Conservation (phyloP, 2,888 invertebrate species). For the Trichogramma evanescens region DNA sequence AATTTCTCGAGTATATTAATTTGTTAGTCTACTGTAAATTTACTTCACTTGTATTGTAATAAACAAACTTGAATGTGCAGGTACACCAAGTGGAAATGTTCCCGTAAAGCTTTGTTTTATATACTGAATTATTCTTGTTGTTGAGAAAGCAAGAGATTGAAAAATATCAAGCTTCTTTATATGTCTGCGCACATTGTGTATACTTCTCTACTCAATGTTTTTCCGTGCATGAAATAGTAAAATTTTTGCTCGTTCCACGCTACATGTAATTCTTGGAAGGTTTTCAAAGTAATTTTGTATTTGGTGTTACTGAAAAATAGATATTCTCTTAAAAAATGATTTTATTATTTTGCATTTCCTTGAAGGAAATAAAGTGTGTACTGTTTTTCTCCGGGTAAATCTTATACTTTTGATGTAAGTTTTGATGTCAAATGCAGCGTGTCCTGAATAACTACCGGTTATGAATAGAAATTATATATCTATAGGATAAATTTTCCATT, state of each 20-base stretch:
- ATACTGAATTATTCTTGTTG: not conserved
- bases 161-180: too few relatives aligned
- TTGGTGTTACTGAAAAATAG: not conserved
- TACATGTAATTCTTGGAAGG: constrained; percentile 14
- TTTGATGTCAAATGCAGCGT: too few relatives aligned
- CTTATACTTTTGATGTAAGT: too few relatives aligned
- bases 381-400: too few relatives aligned
- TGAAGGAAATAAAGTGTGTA: too few relatives aligned
- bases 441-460: too few relatives aligned
- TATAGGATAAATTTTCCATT: too few relatives aligned
- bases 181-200: not conserved
- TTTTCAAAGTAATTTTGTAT: constrained; percentile 7
- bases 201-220: constrained; percentile 1
- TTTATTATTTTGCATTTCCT: too few relatives aligned
- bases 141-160: not conserved
- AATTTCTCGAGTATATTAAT: too few relatives aligned
- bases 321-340: too few relatives aligned
- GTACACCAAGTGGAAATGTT: not conserved
- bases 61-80: not conserved
- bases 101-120: not conserved
- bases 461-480: too few relatives aligned
- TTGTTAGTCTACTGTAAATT: not conserved
- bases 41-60: not conserved
- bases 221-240: constrained; percentile 8
- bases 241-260: not conserved